Percentiles rank a stretch among this genome's conserved stretches.
phyloP scores from a whole-genome alignment of 2,797 vertebrate genomes.

The Acanthis flammea region DNA sequence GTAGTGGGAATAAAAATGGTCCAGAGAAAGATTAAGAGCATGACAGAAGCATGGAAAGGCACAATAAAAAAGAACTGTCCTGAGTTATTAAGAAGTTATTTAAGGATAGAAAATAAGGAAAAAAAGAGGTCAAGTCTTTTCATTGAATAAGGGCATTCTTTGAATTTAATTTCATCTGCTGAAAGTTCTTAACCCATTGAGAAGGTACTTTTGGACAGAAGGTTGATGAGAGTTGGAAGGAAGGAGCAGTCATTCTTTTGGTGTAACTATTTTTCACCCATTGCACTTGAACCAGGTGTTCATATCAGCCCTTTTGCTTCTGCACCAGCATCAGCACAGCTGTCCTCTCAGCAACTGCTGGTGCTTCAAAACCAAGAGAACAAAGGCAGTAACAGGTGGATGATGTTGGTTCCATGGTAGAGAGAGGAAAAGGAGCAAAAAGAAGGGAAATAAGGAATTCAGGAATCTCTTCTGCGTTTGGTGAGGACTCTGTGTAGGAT shows the following conservation, averaged over 20 bases:
- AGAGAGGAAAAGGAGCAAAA: background rate
- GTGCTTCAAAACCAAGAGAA: background rate
- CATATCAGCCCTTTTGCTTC: fast-evolving
- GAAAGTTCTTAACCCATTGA: background rate
- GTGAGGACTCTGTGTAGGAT: background rate
- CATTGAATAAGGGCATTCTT: background rate
- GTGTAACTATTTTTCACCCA: background rate
- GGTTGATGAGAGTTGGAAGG: background rate
- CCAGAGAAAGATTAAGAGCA: background rate
- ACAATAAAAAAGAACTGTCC: background rate
- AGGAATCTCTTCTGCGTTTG: background rate
- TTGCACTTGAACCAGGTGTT: background rate
- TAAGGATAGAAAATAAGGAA: background rate
- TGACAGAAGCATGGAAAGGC: background rate
- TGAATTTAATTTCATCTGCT: background rate
- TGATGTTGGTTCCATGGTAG: fast-evolving
- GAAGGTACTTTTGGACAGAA: background rate
- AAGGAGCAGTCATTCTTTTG: background rate
- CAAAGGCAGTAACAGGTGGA: background rate
- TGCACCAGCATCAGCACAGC: background rate
- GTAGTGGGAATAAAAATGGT: background rate
- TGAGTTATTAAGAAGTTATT: background rate
- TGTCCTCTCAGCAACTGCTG: background rate
- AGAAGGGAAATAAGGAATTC: background rate
- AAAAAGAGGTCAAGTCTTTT: background rate